Conservation (phyloP, 2,888 invertebrate species). For the Orthonychiurus folsomi region DNA sequence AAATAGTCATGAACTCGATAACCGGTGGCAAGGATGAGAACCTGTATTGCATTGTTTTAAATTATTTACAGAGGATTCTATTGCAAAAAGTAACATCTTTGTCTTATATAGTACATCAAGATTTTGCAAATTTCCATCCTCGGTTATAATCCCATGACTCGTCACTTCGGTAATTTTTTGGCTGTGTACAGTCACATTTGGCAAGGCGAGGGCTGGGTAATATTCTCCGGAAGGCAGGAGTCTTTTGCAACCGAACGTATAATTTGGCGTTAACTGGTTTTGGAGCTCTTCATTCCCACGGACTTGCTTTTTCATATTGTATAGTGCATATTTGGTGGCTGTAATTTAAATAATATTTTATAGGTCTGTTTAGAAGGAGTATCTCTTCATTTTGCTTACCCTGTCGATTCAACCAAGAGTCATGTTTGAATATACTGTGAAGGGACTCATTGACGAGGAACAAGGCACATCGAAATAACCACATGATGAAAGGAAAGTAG, state of each 20-base stretch:
- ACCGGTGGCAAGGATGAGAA: conserved; percentile 30
- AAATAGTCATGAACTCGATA: conserved; percentile 33
- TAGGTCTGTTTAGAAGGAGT: neutral
- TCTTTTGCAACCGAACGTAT: conserved; percentile 22
- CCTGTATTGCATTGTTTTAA: conserved; percentile 1
- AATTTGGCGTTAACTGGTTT: conserved; percentile 12
- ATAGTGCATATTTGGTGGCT: neutral
- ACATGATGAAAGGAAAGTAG: conserved; percentile 22
- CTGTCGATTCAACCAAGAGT: conserved; percentile 14
- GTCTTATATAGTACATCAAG: too few species aligned
- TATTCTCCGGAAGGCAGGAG: conserved; percentile 18
- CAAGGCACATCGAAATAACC: conserved; percentile 20
- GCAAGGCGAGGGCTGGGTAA: conserved; percentile 15
- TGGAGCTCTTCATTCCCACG: neutral
- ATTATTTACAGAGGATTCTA: neutral
- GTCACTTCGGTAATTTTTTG: neutral
- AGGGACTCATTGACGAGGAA: conserved; percentile 19
- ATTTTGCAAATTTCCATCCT: conserved; percentile 8
- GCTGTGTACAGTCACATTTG: conserved; percentile 18
- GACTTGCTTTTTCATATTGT: neutral
- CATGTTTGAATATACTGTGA: conserved; percentile 12
- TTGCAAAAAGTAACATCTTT: too few species aligned
- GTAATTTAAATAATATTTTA: neutral
- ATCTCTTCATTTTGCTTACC: conserved; percentile 10
- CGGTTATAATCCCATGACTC: conserved; percentile 5